Conservation (phyloP, 2,113 vertebrate species). For the Pogona vitticeps region DNA sequence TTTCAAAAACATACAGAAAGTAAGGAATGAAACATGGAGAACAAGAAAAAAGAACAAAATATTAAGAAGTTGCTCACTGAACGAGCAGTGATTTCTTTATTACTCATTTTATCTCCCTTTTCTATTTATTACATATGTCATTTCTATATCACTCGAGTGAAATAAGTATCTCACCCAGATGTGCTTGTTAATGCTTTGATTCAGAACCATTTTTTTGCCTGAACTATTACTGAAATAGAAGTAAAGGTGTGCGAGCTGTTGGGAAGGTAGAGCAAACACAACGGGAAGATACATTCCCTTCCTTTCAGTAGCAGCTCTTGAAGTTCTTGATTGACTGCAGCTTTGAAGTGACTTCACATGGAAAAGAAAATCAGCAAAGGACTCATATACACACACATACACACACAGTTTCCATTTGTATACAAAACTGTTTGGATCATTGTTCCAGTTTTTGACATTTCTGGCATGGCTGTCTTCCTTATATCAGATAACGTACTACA, state of each 20-base stretch:
- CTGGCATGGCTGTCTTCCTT: constrained; percentile 25
- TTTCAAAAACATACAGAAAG: constrained; percentile 44
- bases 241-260: neutral
- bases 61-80: constrained; percentile 39
- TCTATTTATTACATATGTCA: constrained; percentile 13
- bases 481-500: neutral
- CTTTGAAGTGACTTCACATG: neutral
- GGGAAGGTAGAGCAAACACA: too few species aligned
- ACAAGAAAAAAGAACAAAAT: constrained; percentile 53
- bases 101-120: neutral
- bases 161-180: constrained; percentile 13
- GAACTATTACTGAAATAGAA: neutral
- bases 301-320: neutral
- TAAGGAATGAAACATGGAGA: constrained; percentile 38
- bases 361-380: neutral
- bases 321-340: neutral
- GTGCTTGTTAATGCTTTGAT: constrained; percentile 32
- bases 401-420: neutral
- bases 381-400: neutral
- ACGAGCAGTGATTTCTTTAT: constrained; percentile 30
- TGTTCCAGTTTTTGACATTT: neutral
- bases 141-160: constrained; percentile 12
- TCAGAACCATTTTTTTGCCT: constrained; percentile 1
- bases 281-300: too few species aligned
- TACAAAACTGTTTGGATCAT: neutral